Conservation (phyloP, 1,140 invertebrate species). For the Papilio aristodemus region DNA sequence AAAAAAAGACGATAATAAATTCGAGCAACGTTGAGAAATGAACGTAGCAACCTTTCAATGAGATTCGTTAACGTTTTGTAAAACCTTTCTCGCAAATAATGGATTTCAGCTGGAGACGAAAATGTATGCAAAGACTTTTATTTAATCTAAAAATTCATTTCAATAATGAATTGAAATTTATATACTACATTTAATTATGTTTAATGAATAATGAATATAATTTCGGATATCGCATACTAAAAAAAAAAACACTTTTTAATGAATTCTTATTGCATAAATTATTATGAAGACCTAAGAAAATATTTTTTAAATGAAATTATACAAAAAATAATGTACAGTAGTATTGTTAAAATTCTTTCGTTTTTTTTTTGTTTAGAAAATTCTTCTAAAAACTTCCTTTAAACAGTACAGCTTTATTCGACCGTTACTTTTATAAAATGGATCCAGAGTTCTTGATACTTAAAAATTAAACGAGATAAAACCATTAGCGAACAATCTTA, state of each 20-base stretch:
- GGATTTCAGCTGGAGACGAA: not conserved
- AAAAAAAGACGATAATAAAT: slow-evolving; percentile 5
- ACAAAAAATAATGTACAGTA: not conserved
- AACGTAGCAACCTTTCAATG: slow-evolving; percentile 8
- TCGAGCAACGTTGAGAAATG: slow-evolving; percentile 2
- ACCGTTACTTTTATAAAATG: slow-evolving; percentile 5
- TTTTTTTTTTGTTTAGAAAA: not conserved
- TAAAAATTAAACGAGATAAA: slow-evolving; percentile 22
- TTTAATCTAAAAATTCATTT: not conserved
- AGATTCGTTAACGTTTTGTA: slow-evolving; percentile 9
- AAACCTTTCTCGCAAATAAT: slow-evolving; percentile 13
- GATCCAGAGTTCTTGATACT: slow-evolving; percentile 8
- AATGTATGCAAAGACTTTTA: not conserved
- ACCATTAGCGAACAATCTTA: slow-evolving; percentile 18
- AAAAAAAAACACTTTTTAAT: too few species aligned
- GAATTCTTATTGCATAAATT: too few species aligned
- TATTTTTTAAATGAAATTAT: too few species aligned
- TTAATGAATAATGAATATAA: too few species aligned
- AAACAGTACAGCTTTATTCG: not conserved
- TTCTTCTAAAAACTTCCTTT: not conserved
- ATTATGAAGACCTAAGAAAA: too few species aligned
- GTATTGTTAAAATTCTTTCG: not conserved
- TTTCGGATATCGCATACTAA: too few species aligned
- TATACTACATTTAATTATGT: too few species aligned
- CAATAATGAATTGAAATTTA: not conserved